Conservation (phyloP, 64 coral and sea anemone species). For the Anthopleura sola region DNA sequence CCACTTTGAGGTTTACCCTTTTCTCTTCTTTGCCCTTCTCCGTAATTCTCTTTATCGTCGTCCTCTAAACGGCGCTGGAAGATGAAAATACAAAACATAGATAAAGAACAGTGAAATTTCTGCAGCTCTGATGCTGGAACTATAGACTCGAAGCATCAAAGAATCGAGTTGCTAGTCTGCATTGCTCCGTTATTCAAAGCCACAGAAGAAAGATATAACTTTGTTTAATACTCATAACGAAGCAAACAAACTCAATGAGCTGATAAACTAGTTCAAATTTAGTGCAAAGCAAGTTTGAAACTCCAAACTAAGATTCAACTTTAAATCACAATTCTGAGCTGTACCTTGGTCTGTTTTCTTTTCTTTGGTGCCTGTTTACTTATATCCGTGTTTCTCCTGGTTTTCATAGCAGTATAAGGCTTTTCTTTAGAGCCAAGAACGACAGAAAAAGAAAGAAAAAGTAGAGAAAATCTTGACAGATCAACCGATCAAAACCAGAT, state of each 20-base stretch:
- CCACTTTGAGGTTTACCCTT: not conserved
- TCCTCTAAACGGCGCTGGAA: not conserved
- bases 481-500: not conserved
- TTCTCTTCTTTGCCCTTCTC: not conserved
- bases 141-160: no score
- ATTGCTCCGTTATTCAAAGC: no score
- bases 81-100: not conserved
- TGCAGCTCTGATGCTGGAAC: not conserved
- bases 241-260: not conserved
- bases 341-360: slow-evolving; percentile 8
- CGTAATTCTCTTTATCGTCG: not conserved
- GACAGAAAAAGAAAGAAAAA: not conserved
- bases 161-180: no score
- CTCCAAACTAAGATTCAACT: not conserved
- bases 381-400: not conserved
- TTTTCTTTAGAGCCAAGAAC: not conserved
- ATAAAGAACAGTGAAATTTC: not conserved
- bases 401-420: not conserved
- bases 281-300: no score
- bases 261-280: not conserved
- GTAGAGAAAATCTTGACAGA: not conserved
- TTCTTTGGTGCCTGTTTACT: not conserved
- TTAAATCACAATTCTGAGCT: not conserved
- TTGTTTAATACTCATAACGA: no score
- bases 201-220: no score